Evolutionary conservation across 2,888 invertebrate species (phyloP).

Genomic region (Atethmia centrago): DNA sequence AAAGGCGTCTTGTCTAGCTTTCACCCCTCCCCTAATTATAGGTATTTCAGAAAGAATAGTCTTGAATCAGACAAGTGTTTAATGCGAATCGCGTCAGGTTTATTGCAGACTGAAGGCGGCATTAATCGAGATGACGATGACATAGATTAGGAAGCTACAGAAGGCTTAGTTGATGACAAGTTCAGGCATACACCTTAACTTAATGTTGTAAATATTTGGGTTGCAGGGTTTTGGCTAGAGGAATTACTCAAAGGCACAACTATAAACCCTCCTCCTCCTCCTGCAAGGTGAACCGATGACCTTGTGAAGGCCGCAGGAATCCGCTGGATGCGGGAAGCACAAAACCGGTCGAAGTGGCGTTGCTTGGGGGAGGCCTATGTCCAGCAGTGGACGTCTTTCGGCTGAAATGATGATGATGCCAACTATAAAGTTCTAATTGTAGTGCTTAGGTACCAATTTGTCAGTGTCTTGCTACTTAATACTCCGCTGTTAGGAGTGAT

Average conservation of each 20-base stretch:
- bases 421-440: neutral
- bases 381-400: too few relatives aligned
- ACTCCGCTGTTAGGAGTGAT: neutral
- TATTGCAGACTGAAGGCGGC: slow-evolving; percentile 65
- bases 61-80: slow-evolving; percentile 77
- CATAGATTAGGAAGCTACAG: slow-evolving; percentile 24
- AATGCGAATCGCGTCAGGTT: slow-evolving; percentile 65
- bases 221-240: neutral
- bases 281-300: too few relatives aligned
- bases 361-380: too few relatives aligned
- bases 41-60: slow-evolving; percentile 76
- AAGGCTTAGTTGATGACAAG: slow-evolving; percentile 10
- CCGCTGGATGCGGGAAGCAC: too few relatives aligned
- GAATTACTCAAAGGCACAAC: neutral
- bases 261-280: too few relatives aligned
- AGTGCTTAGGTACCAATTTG: neutral
- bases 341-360: too few relatives aligned
- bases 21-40: slow-evolving; percentile 83
- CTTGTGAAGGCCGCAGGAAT: too few relatives aligned
- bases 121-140: slow-evolving; percentile 71
- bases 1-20: slow-evolving; percentile 76
- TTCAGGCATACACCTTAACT: neutral
- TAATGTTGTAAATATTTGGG: neutral
- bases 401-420: too few relatives aligned
- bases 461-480: neutral